Base-by-base conservation (phyloP, 92 coral and sea anemone genomes). In the Heteractis magnifica region DNA sequence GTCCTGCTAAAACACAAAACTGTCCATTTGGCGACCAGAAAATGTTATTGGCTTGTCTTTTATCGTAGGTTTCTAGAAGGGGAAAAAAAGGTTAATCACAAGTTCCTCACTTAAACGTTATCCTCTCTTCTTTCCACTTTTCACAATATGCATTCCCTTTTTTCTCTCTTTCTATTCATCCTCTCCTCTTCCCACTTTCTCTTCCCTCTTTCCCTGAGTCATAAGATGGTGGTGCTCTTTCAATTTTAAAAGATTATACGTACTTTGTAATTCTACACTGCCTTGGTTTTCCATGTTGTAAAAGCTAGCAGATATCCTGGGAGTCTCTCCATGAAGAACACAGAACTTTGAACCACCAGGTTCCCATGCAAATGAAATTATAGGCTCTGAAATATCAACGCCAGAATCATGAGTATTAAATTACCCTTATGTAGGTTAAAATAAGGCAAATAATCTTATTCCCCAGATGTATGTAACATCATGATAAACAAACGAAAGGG, bases 11-110 rank as follows among this genome's bases (percentile, higher is more conserved):
- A 41, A 96, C 91, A 79, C 99, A 96, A 62, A 92, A 96, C 85
- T 96, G 99, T 56, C 99, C 99, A 85, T 89, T 93, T 3, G 99
- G 99, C 21, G 99, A 94, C 99, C 99, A 96, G 82, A 94, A 94
- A 65, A 96, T 92, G 84, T 87, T 96, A 85, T 96, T 96, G 13
- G 94, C 98, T 76, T 92, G 98, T 80, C 93, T 89, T 88, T 94
- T 96, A 72, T 96, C 99, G 86, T 94, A 89, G 8, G 99, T 96
- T 87, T 95, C 98, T 95, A 56, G 16, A 13, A 58, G 16, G 64
- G 5, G 16, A 58, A n/a, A n/a, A 56, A 58, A 2, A 58, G 19
- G 5, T 58, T 10, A 1, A 58, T 34, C 3, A 51, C 26, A 41
- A 75, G 68, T 6, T 23, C 11, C 23, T 6, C 7, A 51, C 34